Base-by-base conservation (phyloP, 2,113 vertebrate species). In the Taurulus bubalis region DNA sequence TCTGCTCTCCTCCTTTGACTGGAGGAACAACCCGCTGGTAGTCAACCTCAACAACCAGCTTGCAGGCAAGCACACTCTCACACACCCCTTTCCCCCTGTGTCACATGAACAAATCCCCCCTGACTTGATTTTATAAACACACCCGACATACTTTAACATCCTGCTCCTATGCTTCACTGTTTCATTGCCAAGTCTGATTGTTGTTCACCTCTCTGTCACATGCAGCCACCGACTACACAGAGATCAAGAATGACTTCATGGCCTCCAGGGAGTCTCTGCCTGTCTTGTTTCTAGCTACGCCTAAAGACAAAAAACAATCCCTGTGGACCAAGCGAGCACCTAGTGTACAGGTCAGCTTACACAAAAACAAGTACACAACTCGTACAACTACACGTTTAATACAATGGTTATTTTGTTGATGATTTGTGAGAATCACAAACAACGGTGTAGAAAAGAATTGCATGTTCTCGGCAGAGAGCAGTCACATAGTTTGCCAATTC, bases 11-110 rank as follows among this genome's bases (percentile, higher is more conserved):
- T 95, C 96, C 45, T 98, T 98, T 83, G 98, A 99, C 92, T 99
- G 98, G 98, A 98, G 95, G 89, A 99, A 97, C 90, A 97, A 86
- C 87, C 97, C 97, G 49, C 94, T 99, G 80, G 90, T 99, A 1
- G 93, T 99, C 79, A 97, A 98, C 92, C 94, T 99, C 51, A 99
- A 99, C 18, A 87, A 71, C 34, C 96, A 96, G 36, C 94, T 99
- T 32, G 95, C 94, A 93, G 98, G 98, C 98, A 92, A 93, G 95
- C 34, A 2, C 75, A 56, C 68, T 16, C 59, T 45, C 55, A 66
- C 68, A 77, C 65, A n/a, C 49, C 0, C 34, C 40, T 28, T 78
- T 76, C 73, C 42, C 14, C 15, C 65, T 49, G 67, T 75, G 68
- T 76, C 69, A 78, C 53, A 79, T 42, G 87, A 87, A 87, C 78